phyloP scores from a whole-genome alignment of 2,113 vertebrate genomes.

The Protomyctophum bolini region DNA sequence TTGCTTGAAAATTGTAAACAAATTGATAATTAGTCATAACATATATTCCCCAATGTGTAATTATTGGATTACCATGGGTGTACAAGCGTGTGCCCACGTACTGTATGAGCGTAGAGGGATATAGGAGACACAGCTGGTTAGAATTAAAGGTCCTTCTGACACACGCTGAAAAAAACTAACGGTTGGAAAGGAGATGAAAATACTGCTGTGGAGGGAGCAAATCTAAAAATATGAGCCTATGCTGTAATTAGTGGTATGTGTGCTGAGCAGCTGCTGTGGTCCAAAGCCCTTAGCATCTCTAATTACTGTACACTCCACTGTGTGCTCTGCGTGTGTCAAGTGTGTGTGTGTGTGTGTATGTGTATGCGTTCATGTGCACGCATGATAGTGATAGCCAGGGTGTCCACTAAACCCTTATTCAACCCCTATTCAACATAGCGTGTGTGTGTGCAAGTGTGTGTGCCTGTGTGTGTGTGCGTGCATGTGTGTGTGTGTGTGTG shows the following conservation, averaged over 20 bases:
- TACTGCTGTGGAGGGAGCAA: constrained; percentile 68
- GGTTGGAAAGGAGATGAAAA: constrained; percentile 72
- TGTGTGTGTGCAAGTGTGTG: constrained; percentile 3
- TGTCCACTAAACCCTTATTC: constrained; percentile 12
- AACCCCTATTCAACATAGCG: too few species aligned
- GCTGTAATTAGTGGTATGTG: constrained; percentile 82
- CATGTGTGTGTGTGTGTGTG: background rate
- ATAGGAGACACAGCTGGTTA: constrained; percentile 70
- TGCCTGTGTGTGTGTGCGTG: constrained; percentile 8
- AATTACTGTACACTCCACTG: constrained; percentile 68
- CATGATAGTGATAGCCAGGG: constrained; percentile 11
- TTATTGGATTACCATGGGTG: constrained; percentile 33
- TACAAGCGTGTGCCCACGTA: too few species aligned
- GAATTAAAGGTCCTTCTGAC: constrained; percentile 78
- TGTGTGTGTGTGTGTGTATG: constrained; percentile 31
- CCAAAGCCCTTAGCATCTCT: constrained; percentile 73
- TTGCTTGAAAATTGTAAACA: too few species aligned
- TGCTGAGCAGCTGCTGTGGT: constrained; percentile 76
- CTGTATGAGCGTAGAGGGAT: background rate
- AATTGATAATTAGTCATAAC: too few species aligned
- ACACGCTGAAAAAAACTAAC: constrained; percentile 38
- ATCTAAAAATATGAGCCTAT: constrained; percentile 79
- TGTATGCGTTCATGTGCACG: constrained; percentile 38
- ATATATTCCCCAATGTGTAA: constrained; percentile 6
- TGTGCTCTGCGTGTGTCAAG: constrained; percentile 4